These are phyloP conservation scores for Drosophila antonietae DNA, from an alignment of 2,888 invertebrate genomes.

Conservation along the genomic window DNA sequence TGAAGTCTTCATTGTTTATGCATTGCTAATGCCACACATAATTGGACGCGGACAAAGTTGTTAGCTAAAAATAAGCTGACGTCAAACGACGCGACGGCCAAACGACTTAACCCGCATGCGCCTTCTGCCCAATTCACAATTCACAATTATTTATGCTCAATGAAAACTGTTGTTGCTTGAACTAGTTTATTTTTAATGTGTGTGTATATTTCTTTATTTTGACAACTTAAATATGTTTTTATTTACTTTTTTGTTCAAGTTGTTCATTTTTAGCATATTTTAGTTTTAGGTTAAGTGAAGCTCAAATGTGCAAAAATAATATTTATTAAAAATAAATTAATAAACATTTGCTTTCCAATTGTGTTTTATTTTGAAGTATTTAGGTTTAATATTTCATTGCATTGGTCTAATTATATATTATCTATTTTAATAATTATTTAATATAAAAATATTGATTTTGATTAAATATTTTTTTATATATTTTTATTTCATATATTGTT, in stretches of 20 bases:
- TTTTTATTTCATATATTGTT: too few relatives aligned
- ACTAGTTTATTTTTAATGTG: not conserved
- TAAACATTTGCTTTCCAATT: too few relatives aligned
- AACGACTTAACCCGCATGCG: conserved; percentile 40
- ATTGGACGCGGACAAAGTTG: conserved; percentile 34
- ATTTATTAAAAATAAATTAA: too few relatives aligned
- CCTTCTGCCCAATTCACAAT: not conserved
- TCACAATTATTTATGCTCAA: not conserved
- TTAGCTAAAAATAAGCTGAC: conserved; percentile 8
- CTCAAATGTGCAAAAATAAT: too few relatives aligned
- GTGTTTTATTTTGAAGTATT: too few relatives aligned
- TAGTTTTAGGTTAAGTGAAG: too few relatives aligned
- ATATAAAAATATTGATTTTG: too few relatives aligned
- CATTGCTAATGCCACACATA: conserved; percentile 56
- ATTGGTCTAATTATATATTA: too few relatives aligned
- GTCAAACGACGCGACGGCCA: conserved; percentile 3
- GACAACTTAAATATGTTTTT: not conserved
- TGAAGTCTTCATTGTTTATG: conserved; percentile 55
- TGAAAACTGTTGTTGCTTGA: not conserved
- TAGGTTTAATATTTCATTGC: too few relatives aligned
- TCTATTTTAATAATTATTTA: too few relatives aligned
- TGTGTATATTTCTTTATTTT: not conserved
- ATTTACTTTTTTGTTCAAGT: not conserved
- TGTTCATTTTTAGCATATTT: too few relatives aligned
- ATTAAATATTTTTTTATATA: too few relatives aligned